phyloP scores from a whole-genome alignment of 2,888 invertebrate genomes.

The Phyllotreta cruciferae region DNA sequence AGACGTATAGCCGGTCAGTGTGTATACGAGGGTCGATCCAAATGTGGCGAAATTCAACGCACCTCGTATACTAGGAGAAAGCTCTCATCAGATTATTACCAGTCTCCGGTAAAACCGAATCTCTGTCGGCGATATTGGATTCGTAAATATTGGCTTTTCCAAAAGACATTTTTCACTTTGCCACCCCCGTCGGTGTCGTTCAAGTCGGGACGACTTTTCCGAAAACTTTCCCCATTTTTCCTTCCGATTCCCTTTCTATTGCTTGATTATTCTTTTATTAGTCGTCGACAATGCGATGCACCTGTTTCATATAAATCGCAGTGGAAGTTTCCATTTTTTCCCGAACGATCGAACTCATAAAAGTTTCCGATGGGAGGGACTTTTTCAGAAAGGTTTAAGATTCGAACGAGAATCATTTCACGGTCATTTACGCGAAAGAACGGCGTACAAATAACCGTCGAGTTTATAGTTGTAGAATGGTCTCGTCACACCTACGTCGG shows the following conservation, averaged over 20 bases:
- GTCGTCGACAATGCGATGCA: not conserved
- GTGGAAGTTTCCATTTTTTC: too few species aligned
- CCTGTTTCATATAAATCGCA: too few species aligned
- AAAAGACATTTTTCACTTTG: conserved; percentile 17
- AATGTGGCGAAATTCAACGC: too few species aligned
- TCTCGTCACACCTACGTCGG: conserved; percentile 25
- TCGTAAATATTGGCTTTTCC: conserved; percentile 15
- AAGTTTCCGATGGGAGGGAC: not conserved
- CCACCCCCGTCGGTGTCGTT: conserved; percentile 6
- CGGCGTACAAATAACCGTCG: conserved; percentile 29
- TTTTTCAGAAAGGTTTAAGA: conserved; percentile 16
- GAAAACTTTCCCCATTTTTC: conserved; percentile 9
- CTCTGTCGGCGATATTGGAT: conserved; percentile 4
- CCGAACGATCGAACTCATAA: too few species aligned
- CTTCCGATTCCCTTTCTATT: not conserved
- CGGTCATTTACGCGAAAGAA: conserved; percentile 28
- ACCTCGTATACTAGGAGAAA: too few species aligned
- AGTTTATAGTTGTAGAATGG: conserved; percentile 25
- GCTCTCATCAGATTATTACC: too few species aligned
- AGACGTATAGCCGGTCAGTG: too few species aligned
- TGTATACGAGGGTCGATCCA: too few species aligned
- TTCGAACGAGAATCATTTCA: conserved; percentile 24
- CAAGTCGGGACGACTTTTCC: not conserved
- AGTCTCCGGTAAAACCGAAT: too few species aligned
- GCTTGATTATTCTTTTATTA: conserved; percentile 12